Conservation (phyloP, 2,113 vertebrate genomes). For the Chauna torquata region DNA sequence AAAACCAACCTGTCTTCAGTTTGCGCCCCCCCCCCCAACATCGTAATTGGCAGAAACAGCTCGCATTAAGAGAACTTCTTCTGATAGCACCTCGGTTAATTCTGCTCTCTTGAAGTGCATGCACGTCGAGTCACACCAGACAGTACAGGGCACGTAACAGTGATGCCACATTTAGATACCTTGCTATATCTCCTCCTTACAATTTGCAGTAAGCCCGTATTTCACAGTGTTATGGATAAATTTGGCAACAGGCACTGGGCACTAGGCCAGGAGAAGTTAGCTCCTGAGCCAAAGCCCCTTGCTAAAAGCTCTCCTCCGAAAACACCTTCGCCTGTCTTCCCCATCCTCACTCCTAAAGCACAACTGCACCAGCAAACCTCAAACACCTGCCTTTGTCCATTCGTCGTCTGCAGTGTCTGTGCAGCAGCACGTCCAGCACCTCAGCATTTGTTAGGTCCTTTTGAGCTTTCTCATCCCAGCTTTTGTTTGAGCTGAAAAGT, state of each 20-base stretch:
- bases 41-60: neutral
- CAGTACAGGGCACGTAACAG: neutral
- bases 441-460: neutral
- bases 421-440: neutral
- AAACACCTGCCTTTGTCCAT: neutral
- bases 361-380: neutral
- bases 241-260: neutral
- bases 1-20: neutral
- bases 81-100: neutral
- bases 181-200: neutral
- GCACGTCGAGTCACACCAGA: neutral
- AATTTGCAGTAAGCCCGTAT: neutral
- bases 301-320: neutral
- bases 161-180: neutral
- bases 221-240: neutral
- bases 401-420: neutral
- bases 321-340: neutral
- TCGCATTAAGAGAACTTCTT: neutral
- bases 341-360: neutral
- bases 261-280: neutral
- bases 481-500: neutral
- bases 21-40: neutral
- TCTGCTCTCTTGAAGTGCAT: fast-evolving
- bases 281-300: neutral
- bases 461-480: neutral